Percentiles rank a stretch among this genome's conserved stretches.
phyloP scores from a whole-genome alignment of 2,888 invertebrate genomes.

The Eupithecia inturbata region DNA sequence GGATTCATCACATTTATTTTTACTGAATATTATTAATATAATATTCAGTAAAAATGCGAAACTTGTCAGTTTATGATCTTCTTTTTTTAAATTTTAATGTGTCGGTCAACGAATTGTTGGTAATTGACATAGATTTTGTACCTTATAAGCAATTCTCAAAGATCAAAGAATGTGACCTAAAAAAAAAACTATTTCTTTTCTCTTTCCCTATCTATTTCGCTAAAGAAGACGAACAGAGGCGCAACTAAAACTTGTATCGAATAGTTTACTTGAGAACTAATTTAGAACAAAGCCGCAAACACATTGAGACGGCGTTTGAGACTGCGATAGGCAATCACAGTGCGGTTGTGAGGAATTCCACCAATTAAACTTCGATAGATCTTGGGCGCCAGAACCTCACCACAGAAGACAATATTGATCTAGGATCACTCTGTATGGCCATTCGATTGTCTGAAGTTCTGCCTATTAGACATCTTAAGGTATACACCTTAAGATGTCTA shows the following conservation, averaged over 20 bases:
- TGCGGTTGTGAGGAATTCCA: slow-evolving; percentile 44
- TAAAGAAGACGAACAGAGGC: background rate
- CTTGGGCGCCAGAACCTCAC: slow-evolving; percentile 30
- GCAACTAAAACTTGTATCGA: slow-evolving; percentile 13
- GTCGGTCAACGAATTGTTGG: background rate
- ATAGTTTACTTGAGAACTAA: slow-evolving; percentile 34
- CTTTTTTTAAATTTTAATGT: too few relatives aligned
- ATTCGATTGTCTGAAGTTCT: background rate
- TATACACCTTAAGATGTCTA: too few relatives aligned
- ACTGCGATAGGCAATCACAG: slow-evolving; percentile 42
- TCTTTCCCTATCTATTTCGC: background rate
- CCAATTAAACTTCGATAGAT: slow-evolving; percentile 46
- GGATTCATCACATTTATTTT: too few relatives aligned
- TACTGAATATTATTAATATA: too few relatives aligned
- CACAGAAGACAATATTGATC: slow-evolving; percentile 8
- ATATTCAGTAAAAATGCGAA: too few relatives aligned
- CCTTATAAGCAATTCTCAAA: background rate
- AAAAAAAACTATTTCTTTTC: background rate
- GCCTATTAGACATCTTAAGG: background rate
- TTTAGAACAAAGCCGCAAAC: slow-evolving; percentile 35
- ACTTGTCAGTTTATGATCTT: too few relatives aligned
- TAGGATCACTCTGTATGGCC: background rate
- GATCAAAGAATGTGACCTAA: background rate
- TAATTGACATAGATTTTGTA: background rate
- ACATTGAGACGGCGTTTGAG: slow-evolving; percentile 30